A percentile compares a stretch with the other conserved stretches of the same genome.
These are phyloP conservation scores for Aporophyla lueneburgensis DNA, from an alignment of 2,888 invertebrate species.

Conservation along the genomic window DNA sequence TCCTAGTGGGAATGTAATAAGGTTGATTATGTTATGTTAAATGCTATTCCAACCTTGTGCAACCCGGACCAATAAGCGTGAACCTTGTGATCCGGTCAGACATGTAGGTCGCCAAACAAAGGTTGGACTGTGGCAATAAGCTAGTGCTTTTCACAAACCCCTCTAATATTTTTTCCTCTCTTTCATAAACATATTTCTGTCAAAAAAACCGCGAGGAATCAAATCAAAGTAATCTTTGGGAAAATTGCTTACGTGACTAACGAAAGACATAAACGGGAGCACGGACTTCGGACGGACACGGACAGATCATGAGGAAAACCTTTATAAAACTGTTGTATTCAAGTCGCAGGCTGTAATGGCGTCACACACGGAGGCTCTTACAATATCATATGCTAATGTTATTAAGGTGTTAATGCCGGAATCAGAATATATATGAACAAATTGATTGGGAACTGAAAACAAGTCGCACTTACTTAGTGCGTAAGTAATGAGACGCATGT, in stretches of 20 bases:
- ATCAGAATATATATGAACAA: conserved; percentile 14
- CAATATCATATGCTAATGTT: conserved; percentile 16
- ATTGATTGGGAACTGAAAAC: conserved; percentile 3
- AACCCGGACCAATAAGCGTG: neutral
- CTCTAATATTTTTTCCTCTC: neutral
- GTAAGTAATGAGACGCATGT: conserved; percentile 27
- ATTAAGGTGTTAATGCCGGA: neutral
- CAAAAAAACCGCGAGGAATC: neutral
- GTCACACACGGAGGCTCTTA: conserved; percentile 42
- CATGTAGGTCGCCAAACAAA: neutral
- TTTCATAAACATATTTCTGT: neutral
- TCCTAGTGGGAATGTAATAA: no score
- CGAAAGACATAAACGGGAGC: conserved; percentile 56
- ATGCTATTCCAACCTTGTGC: neutral
- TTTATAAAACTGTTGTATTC: conserved; percentile 34
- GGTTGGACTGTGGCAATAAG: no score
- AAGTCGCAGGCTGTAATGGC: conserved; percentile 23
- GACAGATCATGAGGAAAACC: conserved; percentile 55
- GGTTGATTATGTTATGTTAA: no score
- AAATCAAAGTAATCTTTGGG: conserved; percentile 7
- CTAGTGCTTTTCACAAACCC: neutral
- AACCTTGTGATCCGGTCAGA: neutral
- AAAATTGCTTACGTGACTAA: conserved; percentile 46
- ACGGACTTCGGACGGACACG: neutral
- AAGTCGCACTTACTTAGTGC: conserved; percentile 13